Conservation (phyloP, 2,113 vertebrate genomes). For the Athene cunicularia region DNA sequence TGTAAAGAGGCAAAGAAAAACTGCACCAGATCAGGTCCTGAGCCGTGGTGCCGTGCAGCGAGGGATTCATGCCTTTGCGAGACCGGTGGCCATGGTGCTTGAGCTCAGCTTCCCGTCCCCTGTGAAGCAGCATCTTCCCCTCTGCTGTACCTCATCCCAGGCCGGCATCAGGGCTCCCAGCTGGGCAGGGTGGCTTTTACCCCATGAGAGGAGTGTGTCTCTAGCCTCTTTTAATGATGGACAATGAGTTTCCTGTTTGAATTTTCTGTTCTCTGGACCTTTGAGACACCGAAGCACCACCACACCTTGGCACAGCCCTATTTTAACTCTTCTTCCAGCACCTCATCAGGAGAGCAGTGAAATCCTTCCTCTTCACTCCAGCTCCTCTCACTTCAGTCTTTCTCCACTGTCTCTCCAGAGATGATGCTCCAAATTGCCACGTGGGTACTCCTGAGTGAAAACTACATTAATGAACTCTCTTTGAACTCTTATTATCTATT, state of each 20-base stretch:
- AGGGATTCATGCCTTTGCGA: neutral
- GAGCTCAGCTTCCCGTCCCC: neutral
- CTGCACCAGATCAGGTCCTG: neutral
- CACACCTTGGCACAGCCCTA: neutral
- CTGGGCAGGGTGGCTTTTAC: neutral
- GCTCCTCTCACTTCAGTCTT: neutral
- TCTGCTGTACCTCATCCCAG: neutral
- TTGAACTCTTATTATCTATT: neutral
- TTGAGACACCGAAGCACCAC: neutral
- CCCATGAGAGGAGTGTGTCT: too few relatives aligned
- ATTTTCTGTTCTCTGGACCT: neutral
- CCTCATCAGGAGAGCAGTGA: neutral
- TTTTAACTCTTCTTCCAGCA: neutral
- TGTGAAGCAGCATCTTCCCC: neutral
- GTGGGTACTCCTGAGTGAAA: neutral
- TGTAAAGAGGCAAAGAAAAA: neutral
- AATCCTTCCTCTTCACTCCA: neutral
- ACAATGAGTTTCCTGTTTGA: neutral
- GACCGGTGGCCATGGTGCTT: accelerated
- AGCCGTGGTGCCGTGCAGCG: neutral
- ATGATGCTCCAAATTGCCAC: neutral
- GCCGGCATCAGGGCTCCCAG: neutral
- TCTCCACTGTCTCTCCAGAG: neutral
- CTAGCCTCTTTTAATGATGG: neutral
- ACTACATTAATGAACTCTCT: neutral